A percentile compares a stretch with the other conserved stretches of the same genome.
phyloP scores from a whole-genome alignment of 1,140 invertebrate genomes.

The Cylas formicarius region DNA sequence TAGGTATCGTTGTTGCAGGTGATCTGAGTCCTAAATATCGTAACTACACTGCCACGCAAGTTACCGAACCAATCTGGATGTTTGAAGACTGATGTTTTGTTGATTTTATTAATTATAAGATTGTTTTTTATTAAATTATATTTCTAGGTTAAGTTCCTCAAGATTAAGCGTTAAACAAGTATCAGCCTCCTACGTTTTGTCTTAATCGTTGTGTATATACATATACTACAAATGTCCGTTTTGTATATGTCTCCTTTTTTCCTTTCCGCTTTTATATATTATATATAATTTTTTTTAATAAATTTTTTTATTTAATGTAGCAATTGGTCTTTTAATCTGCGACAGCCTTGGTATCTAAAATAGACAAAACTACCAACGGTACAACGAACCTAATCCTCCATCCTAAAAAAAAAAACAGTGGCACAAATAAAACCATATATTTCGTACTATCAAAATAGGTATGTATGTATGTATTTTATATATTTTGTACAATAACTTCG shows the following conservation, averaged over 20 bases:
- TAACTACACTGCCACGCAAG: slow-evolving; percentile 39
- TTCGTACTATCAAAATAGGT: background rate
- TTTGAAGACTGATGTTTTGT: slow-evolving; percentile 42
- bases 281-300: slow-evolving; percentile 14
- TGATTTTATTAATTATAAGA: slow-evolving; percentile 40
- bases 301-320: slow-evolving; percentile 16
- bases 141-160: slow-evolving; percentile 36
- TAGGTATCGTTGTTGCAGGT: slow-evolving; percentile 37
- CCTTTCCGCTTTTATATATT: slow-evolving; percentile 17
- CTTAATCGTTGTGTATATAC: slow-evolving; percentile 14
- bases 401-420: too few species aligned
- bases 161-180: slow-evolving; percentile 20
- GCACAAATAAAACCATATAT: background rate
- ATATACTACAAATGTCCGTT: slow-evolving; percentile 8
- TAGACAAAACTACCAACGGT: background rate
- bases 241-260: slow-evolving; percentile 7
- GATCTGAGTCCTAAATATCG: slow-evolving; percentile 12
- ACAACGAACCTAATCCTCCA: too few species aligned
- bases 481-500: too few species aligned
- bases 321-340: background rate
- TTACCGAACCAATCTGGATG: slow-evolving; percentile 39
- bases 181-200: slow-evolving; percentile 6
- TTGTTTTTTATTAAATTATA: slow-evolving; percentile 41
- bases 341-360: background rate
- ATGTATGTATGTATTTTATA: slow-evolving; percentile 4